Percentiles rank a stretch among this genome's conserved stretches.
These are phyloP conservation scores for Pristionchus fissidentatus DNA, from an alignment of 2,888 invertebrate genomes.

Conservation along the genomic window DNA sequence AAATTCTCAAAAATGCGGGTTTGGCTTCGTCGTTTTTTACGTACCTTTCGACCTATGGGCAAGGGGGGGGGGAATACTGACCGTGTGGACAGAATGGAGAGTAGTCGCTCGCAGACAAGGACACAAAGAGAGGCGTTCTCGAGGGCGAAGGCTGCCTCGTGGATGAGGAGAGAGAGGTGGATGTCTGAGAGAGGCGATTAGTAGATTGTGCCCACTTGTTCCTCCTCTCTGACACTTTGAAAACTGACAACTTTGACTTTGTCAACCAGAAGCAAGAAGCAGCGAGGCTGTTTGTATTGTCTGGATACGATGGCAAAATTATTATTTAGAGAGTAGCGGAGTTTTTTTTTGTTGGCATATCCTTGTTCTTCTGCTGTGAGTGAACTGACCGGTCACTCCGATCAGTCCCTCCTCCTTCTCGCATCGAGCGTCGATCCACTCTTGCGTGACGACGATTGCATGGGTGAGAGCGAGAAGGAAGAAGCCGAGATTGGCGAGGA, in stretches of 20 bases:
- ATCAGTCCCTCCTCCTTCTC: not conserved
- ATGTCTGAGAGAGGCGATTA: not conserved
- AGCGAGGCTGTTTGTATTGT: not conserved
- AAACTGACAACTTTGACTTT: not conserved
- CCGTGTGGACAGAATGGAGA: constrained; percentile 16
- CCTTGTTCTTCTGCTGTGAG: too few relatives aligned
- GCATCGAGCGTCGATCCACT: not conserved
- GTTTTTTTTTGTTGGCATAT: too few relatives aligned
- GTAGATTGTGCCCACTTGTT: not conserved
- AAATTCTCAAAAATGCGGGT: not conserved
- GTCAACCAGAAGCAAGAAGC: not conserved
- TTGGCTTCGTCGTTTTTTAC: not conserved
- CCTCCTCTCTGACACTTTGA: not conserved
- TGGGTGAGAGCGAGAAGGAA: constrained; percentile 19
- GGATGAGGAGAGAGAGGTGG: not conserved
- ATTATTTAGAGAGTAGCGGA: too few relatives aligned
- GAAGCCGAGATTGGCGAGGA: constrained; percentile 25
- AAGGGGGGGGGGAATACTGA: not conserved
- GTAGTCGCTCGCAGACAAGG: constrained; percentile 2
- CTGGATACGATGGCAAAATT: too few relatives aligned
- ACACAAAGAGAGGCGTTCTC: constrained; percentile 32
- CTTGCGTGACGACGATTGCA: not conserved
- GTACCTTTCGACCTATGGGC: too few relatives aligned
- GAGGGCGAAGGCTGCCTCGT: constrained; percentile 37
- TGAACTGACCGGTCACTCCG: not conserved